These are phyloP conservation scores for Typhlichthys eigenmanni DNA, from an alignment of 2,797 vertebrate species.

Conservation along the genomic window DNA sequence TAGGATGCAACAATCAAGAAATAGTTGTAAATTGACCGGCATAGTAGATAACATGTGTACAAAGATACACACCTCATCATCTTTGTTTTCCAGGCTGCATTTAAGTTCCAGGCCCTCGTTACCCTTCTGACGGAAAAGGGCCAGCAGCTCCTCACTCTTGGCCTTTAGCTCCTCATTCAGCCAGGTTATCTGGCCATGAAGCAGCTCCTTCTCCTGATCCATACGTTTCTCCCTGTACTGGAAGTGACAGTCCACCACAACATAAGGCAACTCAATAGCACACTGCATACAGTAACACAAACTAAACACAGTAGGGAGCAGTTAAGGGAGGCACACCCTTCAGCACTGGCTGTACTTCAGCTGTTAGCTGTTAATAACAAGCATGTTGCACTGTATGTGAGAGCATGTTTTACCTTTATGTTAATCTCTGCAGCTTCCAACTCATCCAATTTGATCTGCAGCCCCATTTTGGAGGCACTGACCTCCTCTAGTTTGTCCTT, in stretches of 20 bases:
- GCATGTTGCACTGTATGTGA: neutral
- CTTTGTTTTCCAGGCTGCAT: slow-evolving; percentile 89
- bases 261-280: neutral
- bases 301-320: neutral
- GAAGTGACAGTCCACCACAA: slow-evolving; percentile 9
- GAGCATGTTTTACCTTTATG: slow-evolving; percentile 81
- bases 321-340: neutral
- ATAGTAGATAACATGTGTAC: neutral
- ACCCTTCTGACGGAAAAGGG: slow-evolving; percentile 88
- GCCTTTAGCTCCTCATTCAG: slow-evolving; percentile 88
- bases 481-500: slow-evolving; percentile 89
- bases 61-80: slow-evolving; percentile 83
- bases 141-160: slow-evolving; percentile 92
- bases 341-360: neutral
- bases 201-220: slow-evolving; percentile 93
- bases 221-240: slow-evolving; percentile 94
- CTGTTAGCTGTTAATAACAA: too few species aligned
- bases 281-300: neutral
- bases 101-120: slow-evolving; percentile 92
- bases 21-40: too few species aligned
- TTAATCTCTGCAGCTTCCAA: slow-evolving; percentile 91
- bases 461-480: slow-evolving; percentile 83
- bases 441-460: slow-evolving; percentile 91
- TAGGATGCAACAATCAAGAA: too few species aligned
- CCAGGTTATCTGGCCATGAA: slow-evolving; percentile 88